Evolutionary conservation across 2,797 vertebrate species (phyloP), one percentile per base, ranked within the genome.

Genomic region (Sebastes goodei): DNA sequence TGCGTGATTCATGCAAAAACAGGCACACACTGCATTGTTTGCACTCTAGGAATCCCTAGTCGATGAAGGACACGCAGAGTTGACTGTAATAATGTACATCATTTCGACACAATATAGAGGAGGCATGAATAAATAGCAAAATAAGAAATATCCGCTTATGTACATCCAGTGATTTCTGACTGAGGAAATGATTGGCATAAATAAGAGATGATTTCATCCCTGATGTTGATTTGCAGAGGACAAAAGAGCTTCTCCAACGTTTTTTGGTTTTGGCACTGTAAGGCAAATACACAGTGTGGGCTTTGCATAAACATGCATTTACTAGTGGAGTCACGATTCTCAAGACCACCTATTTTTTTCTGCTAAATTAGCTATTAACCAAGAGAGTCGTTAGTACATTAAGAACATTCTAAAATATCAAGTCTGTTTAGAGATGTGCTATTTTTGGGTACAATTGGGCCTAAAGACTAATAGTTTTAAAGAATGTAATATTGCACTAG

Each of bases 11-110:
- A 42, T 63, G 71, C 68, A 30, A 69, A 85, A 70, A 14, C 35
- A 29, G 25, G 55, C 25, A 66, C n/a, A 65, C 23, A 29, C n/a
- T 62, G 66, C 69, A 71, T 63, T 67, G 14, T 87, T 83, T 71
- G 5, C 65, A n/a, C 53, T 81, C 14, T 14, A 52, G 46, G 69
- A 81, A 66, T 79, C 42, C 3, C 27, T 21, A 46, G 57, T 33
- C 46, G 3, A 3, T 1, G 23, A 60, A 32, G 59, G 5, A 70
- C 70, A 69, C 38, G 35, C 55, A 21, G 61, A 32, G 23, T 14
- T 32, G 4, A 27, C 25, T 55, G n/a, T 67, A 62, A 70, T 67
- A 29, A 52, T 32, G 27, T 29, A 7, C 61, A 68, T 21, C 55
- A 66, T 68, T 52, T 38, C 3, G 10, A 71, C 25, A 80, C 12